Conservation (phyloP, 2,888 invertebrate species). For the Erynnis tages region DNA sequence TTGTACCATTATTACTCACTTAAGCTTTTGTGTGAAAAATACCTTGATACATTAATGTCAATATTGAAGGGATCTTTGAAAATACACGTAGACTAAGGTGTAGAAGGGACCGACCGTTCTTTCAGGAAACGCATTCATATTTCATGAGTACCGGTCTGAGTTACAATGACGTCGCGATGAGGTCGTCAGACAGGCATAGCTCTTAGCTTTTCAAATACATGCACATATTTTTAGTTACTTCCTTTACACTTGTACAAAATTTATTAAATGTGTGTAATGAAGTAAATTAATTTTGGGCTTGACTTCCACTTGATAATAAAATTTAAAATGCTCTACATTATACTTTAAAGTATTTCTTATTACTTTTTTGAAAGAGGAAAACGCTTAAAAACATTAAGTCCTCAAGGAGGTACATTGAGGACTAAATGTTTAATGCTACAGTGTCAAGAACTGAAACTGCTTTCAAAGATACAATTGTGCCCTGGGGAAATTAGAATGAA, state of each 20-base stretch:
- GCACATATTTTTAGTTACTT: constrained; percentile 12
- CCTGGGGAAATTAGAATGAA: constrained; percentile 71
- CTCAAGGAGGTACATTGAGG: too few relatives aligned
- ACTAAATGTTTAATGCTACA: constrained; percentile 38
- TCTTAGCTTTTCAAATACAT: constrained; percentile 44
- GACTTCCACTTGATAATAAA: too few relatives aligned
- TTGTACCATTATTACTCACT: constrained; percentile 8
- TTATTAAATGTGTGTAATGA: not conserved
- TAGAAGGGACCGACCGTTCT: constrained; percentile 52
- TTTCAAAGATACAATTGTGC: constrained; percentile 65
- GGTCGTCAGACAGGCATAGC: constrained; percentile 67
- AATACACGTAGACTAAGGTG: constrained; percentile 17
- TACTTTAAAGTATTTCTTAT: not conserved
- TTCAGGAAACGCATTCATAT: constrained; percentile 72
- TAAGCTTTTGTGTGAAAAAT: constrained; percentile 23
- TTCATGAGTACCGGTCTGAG: constrained; percentile 69
- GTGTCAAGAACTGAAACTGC: constrained; percentile 56
- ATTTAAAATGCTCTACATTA: too few relatives aligned
- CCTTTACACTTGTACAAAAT: constrained; percentile 8
- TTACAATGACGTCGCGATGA: constrained; percentile 74
- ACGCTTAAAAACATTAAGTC: constrained; percentile 32
- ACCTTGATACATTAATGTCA: constrained; percentile 37
- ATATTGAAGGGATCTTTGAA: constrained; percentile 32
- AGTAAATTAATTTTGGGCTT: too few relatives aligned
- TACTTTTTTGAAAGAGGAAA: not conserved